Percentiles rank a stretch among this genome's conserved stretches.
These are phyloP conservation scores for Heteropelma amictum DNA, from an alignment of 2,888 invertebrate species.

Conservation along the genomic window DNA sequence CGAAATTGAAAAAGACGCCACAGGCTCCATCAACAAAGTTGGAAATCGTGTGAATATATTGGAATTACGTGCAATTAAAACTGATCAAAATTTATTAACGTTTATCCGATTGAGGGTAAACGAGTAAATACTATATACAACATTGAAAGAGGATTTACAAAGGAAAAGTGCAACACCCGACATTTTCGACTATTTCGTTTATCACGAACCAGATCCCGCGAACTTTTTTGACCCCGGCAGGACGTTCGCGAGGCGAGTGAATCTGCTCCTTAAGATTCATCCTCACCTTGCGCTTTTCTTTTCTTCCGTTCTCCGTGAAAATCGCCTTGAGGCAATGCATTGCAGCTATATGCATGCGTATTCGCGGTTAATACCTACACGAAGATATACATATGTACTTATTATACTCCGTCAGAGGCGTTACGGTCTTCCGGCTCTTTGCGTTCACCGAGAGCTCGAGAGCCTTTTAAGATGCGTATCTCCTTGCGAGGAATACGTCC, in stretches of 20 bases:
- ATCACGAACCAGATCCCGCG: no score
- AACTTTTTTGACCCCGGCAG: no score
- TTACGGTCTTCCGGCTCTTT: slow-evolving; percentile 55
- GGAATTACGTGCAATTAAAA: no score
- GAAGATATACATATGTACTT: neutral
- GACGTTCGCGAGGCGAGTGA: neutral
- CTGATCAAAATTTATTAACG: no score
- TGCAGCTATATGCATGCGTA: neutral
- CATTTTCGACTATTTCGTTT: no score
- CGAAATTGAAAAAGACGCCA: no score
- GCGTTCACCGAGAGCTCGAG: slow-evolving; percentile 50
- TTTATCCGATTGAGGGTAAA: no score
- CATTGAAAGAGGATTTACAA: no score
- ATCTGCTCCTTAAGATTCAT: slow-evolving; percentile 27
- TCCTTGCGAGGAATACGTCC: slow-evolving; percentile 33
- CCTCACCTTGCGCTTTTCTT: slow-evolving; percentile 39
- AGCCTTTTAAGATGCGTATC: slow-evolving; percentile 56
- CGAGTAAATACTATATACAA: no score
- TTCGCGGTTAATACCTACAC: slow-evolving; percentile 8
- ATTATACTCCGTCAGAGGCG: slow-evolving; percentile 51
- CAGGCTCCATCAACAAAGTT: no score
- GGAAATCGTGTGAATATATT: no score
- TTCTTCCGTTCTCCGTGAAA: slow-evolving; percentile 20
- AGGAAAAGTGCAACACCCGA: no score
- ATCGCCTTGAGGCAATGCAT: neutral